These are phyloP conservation scores for Phasia obesa DNA, from an alignment of 2,888 invertebrate genomes.

Conservation along the genomic window DNA sequence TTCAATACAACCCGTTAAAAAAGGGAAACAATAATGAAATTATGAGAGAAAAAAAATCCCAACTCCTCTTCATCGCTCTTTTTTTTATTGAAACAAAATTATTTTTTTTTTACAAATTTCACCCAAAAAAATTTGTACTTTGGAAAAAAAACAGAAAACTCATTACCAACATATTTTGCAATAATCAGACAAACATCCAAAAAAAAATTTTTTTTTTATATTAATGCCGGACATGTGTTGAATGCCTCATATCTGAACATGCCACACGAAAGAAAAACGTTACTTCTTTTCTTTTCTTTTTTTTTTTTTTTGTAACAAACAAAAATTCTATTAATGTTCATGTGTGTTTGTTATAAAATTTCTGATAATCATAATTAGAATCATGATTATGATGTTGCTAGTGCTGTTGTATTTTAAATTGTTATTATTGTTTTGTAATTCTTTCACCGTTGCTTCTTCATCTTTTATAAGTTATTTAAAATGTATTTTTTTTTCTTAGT, in stretches of 20 bases:
- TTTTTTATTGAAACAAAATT: conserved; percentile 16
- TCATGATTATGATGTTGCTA: conserved; percentile 45
- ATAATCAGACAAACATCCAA: conserved; percentile 36
- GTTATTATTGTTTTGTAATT: conserved; percentile 60
- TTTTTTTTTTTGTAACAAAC: conserved; percentile 1
- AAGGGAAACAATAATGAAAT: conserved; percentile 20
- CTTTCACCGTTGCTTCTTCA: conserved; percentile 38
- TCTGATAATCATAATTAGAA: conserved; percentile 42
- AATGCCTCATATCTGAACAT: conserved; percentile 43
- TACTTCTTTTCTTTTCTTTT: conserved; percentile 8
- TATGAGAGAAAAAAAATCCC: neutral
- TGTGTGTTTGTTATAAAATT: conserved; percentile 15
- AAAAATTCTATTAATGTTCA: conserved; percentile 41
- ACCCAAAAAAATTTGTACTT: neutral
- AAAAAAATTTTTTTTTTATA: conserved; percentile 1
- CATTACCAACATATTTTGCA: conserved; percentile 63
- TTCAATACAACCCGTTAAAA: neutral
- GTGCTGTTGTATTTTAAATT: conserved; percentile 49
- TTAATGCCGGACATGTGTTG: conserved; percentile 42
- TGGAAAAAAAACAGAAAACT: conserved; percentile 7
- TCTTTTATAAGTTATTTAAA: conserved; percentile 27
- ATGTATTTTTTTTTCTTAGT: conserved; percentile 1
- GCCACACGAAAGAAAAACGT: conserved; percentile 41
- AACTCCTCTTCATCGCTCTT: conserved; percentile 10
- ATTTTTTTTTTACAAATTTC: neutral